phyloP scores from a whole-genome alignment of 2,797 vertebrate species.

The Melopsittacus undulatus region DNA sequence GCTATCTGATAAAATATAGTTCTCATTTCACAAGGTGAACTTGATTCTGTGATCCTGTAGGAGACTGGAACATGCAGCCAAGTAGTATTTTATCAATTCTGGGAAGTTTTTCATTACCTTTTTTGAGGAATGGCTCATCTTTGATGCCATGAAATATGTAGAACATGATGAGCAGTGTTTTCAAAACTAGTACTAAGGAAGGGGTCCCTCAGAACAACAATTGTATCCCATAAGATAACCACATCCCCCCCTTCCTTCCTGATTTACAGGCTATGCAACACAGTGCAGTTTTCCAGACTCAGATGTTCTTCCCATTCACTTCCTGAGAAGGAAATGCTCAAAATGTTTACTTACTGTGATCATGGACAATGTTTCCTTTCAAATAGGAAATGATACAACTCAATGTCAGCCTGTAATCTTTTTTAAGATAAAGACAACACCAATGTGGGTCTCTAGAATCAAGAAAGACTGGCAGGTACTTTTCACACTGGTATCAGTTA shows the following conservation, averaged over 20 bases:
- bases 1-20: not conserved
- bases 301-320: slow-evolving; percentile 59
- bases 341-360: slow-evolving; percentile 58
- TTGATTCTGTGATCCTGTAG: not conserved
- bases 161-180: not conserved
- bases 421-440: not conserved
- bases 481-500: not conserved
- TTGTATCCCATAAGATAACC: slow-evolving; percentile 37
- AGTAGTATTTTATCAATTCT: not conserved
- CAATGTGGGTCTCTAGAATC: not conserved
- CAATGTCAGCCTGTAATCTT: not conserved
- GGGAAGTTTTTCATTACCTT: not conserved
- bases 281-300: not conserved
- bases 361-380: slow-evolving; percentile 19
- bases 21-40: not conserved
- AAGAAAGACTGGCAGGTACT: not conserved
- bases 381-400: slow-evolving; percentile 42
- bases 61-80: not conserved
- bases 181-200: not conserved
- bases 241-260: slow-evolving; percentile 59
- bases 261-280: not conserved
- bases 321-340: slow-evolving; percentile 62
- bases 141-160: not conserved
- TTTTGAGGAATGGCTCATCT: not conserved
- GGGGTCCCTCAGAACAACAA: not conserved